phyloP scores from a whole-genome alignment of 2,797 vertebrate genomes.

The Mus minutoides region DNA sequence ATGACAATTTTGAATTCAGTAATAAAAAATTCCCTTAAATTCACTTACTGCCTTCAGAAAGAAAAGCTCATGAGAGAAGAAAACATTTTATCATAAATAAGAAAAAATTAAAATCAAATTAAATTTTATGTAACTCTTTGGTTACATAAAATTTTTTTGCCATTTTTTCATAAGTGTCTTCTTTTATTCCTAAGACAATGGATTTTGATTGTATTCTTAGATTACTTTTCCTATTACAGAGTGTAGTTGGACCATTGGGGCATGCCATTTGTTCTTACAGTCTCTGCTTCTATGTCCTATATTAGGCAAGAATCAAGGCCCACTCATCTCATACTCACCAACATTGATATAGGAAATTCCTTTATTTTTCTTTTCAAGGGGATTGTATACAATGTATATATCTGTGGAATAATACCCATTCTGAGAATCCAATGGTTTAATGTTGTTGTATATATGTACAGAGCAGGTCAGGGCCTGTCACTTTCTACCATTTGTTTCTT shows the following conservation, averaged over 20 bases:
- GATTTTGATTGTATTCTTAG: neutral
- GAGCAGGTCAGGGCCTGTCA: neutral
- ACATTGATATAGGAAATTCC: slow-evolving; percentile 43
- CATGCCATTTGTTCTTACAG: slow-evolving; percentile 3
- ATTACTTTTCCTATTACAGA: slow-evolving; percentile 22
- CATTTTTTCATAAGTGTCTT: neutral
- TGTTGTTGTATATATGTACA: neutral
- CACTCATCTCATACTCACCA: slow-evolving; percentile 9
- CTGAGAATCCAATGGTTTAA: slow-evolving; percentile 6
- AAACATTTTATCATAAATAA: neutral
- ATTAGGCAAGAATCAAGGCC: neutral
- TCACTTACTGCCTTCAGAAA: neutral
- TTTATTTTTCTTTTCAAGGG: slow-evolving; percentile 32
- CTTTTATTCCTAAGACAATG: neutral
- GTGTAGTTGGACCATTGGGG: neutral
- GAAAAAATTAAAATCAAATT: neutral
- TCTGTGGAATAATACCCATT: neutral
- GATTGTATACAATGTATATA: neutral
- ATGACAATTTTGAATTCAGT: neutral
- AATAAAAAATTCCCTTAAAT: neutral
- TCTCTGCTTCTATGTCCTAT: neutral
- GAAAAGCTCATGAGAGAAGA: too few relatives aligned
- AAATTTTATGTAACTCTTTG: neutral
- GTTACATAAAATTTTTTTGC: too few relatives aligned
- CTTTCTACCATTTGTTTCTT: slow-evolving; percentile 41